Percentiles rank a stretch among this genome's conserved stretches.
Conservation (phyloP, 2,888 invertebrate genomes). For the Caenorhabditis zanzibari region DNA sequence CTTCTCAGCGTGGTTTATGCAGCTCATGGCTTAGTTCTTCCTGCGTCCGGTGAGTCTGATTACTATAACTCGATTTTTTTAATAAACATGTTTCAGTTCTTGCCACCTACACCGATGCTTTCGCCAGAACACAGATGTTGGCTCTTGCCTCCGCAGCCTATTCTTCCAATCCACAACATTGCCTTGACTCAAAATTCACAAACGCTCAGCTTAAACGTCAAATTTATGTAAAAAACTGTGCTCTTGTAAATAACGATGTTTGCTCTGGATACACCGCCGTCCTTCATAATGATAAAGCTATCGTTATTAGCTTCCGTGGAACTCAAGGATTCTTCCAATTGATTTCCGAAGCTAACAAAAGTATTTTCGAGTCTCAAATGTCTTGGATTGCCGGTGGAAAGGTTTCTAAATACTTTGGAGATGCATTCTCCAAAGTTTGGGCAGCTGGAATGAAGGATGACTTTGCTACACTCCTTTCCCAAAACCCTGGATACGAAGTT, state of each 20-base stretch:
- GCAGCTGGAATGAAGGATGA: constrained; percentile 75
- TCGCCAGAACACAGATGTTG: constrained; percentile 71
- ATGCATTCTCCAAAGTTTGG: constrained; percentile 74
- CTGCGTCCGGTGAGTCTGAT: constrained; percentile 47
- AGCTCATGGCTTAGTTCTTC: constrained; percentile 36
- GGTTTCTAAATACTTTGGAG: constrained; percentile 75
- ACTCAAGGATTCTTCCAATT: constrained; percentile 76
- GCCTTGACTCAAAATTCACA: constrained; percentile 67
- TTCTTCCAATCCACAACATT: constrained; percentile 71
- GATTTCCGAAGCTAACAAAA: constrained; percentile 75
- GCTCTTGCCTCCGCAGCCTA: constrained; percentile 75
- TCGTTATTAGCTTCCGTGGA: constrained; percentile 78
- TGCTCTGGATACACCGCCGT: constrained; percentile 77
- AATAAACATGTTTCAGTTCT: constrained; percentile 36
- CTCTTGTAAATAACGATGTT: constrained; percentile 59
- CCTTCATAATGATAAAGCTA: constrained; percentile 69
- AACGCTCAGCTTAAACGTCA: constrained; percentile 66
- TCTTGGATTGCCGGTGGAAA: constrained; percentile 74
- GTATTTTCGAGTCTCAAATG: constrained; percentile 71
- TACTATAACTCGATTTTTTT: not conserved
- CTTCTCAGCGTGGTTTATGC: constrained; percentile 41
- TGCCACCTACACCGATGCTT: constrained; percentile 66
- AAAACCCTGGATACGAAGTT: constrained; percentile 73
- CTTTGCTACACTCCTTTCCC: constrained; percentile 62
- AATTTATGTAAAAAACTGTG: constrained; percentile 64